phyloP scores from a whole-genome alignment of 2,888 invertebrate genomes.

The Acleris holmiana region DNA sequence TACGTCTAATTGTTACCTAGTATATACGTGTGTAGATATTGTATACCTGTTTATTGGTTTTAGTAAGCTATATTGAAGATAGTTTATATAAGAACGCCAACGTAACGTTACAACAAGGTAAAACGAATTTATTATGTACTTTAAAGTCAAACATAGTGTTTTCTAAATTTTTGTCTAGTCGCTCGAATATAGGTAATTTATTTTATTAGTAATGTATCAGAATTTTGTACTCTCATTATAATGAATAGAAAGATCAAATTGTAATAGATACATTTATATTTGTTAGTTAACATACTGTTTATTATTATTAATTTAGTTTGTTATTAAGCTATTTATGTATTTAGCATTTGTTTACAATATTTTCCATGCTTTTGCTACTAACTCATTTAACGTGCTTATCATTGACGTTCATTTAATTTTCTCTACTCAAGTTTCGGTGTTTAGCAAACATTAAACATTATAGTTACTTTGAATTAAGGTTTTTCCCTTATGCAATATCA shows the following conservation, averaged over 20 bases:
- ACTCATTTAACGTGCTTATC: constrained; percentile 12
- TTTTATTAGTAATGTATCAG: constrained; percentile 6
- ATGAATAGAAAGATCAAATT: constrained; percentile 18
- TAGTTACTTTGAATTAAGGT: too few species aligned
- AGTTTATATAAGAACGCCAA: constrained; percentile 50
- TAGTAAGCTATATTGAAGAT: constrained; percentile 54
- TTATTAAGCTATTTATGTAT: constrained; percentile 29
- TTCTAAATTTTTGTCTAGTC: constrained; percentile 11
- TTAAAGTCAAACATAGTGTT: constrained; percentile 1
- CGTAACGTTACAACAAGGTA: constrained; percentile 49
- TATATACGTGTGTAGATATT: constrained; percentile 36
- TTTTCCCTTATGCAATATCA: too few species aligned
- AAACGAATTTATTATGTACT: constrained; percentile 28
- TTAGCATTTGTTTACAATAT: constrained; percentile 27
- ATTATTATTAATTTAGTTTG: constrained; percentile 26
- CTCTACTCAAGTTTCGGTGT: too few species aligned
- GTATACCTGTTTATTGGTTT: constrained; percentile 46
- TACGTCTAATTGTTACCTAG: constrained; percentile 34
- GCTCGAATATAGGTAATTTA: constrained; percentile 45
- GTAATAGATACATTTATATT: constrained; percentile 11
- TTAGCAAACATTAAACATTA: too few species aligned
- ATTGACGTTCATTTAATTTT: neutral
- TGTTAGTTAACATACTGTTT: neutral
- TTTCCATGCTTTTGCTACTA: constrained; percentile 28
- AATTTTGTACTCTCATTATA: constrained; percentile 33